These are phyloP conservation scores for Crocidura indochinensis DNA, from an alignment of 2,797 vertebrate species.

Conservation along the genomic window DNA sequence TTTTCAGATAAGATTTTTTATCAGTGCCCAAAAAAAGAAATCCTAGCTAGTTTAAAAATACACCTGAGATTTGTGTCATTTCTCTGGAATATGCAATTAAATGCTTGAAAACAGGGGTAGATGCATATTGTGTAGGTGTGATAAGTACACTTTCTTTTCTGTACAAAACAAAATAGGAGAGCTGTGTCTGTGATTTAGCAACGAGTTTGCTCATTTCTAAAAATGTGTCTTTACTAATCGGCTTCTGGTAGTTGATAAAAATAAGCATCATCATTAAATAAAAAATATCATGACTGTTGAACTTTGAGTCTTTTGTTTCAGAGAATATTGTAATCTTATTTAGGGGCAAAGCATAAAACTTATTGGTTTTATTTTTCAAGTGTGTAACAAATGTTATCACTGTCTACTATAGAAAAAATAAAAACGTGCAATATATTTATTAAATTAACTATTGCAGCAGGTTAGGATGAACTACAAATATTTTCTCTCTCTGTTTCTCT, in stretches of 20 bases:
- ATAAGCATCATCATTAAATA: slow-evolving; percentile 78
- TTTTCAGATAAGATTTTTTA: neutral
- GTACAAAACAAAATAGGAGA: slow-evolving; percentile 59
- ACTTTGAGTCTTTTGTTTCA: slow-evolving; percentile 47
- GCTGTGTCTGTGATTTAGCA: slow-evolving; percentile 59
- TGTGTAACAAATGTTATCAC: slow-evolving; percentile 26
- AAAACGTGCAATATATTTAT: neutral
- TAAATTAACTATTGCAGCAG: neutral
- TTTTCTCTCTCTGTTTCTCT: neutral
- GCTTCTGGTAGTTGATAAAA: slow-evolving; percentile 67
- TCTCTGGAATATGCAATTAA: slow-evolving; percentile 56
- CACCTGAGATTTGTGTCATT: slow-evolving; percentile 39
- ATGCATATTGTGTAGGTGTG: slow-evolving; percentile 42
- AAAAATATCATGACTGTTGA: slow-evolving; percentile 52
- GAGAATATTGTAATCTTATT: neutral
- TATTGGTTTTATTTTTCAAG: neutral
- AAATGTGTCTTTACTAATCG: slow-evolving; percentile 69
- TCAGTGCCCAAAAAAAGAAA: slow-evolving; percentile 45
- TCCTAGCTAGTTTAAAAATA: slow-evolving; percentile 29
- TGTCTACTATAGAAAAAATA: neutral
- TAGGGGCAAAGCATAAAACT: neutral
- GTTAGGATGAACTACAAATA: neutral
- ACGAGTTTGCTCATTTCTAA: slow-evolving; percentile 76
- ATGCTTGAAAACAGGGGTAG: neutral
- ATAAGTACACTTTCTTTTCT: slow-evolving; percentile 48